These are phyloP conservation scores for Callipepla squamata DNA, from an alignment of 2,113 vertebrate genomes.

Conservation along the genomic window DNA sequence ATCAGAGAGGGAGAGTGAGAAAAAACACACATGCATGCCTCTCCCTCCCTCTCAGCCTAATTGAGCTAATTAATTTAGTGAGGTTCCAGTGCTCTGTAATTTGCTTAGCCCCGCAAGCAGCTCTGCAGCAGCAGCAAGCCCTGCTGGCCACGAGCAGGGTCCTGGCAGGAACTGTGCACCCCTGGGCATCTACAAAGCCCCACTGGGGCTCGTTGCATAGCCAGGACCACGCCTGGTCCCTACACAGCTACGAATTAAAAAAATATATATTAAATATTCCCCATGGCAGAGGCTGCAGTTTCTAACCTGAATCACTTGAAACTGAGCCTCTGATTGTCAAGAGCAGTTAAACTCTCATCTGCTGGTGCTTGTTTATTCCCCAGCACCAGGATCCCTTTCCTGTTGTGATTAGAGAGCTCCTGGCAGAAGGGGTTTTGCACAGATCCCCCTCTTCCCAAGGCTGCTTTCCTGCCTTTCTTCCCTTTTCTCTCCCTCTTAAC, in stretches of 20 bases:
- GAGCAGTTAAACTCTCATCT: not conserved
- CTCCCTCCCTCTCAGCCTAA: conserved; percentile 35
- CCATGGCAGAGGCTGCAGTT: not conserved
- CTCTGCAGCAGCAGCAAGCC: not conserved
- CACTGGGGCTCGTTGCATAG: accelerated
- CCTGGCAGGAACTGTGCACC: not conserved
- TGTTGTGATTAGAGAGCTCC: not conserved
- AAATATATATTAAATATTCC: not conserved
- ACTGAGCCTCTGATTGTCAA: not conserved
- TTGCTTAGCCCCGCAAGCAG: conserved; percentile 32
- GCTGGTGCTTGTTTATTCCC: not conserved
- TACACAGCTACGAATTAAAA: not conserved
- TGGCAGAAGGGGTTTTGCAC: not conserved
- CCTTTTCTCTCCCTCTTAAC: conserved; percentile 3
- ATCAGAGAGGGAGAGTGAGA: not conserved
- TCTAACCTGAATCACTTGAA: conserved; percentile 4
- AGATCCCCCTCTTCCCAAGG: not conserved
- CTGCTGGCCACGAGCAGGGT: not conserved
- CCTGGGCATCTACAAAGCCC: not conserved
- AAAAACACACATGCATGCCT: not conserved
- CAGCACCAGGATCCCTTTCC: not conserved
- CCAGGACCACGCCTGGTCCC: not conserved
- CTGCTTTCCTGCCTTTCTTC: not conserved
- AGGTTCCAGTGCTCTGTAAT: conserved; percentile 12
- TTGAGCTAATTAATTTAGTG: conserved; percentile 59